phyloP scores from a whole-genome alignment of 2,113 vertebrate genomes.

The Megatriorchis doriae region DNA sequence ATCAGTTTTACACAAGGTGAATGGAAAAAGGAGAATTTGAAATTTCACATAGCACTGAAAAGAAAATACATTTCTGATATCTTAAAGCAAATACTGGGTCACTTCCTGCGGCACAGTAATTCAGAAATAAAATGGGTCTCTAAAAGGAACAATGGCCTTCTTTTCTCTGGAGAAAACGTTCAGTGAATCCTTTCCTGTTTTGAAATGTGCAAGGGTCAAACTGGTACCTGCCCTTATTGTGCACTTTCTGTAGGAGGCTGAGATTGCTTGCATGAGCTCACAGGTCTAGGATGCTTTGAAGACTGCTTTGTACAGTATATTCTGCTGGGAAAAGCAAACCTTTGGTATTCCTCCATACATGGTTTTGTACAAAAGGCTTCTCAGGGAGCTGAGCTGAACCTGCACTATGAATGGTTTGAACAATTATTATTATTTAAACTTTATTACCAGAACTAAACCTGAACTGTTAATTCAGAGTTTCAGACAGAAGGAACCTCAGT shows the following conservation, averaged over 20 bases:
- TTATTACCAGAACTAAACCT: background rate
- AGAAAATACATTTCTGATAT: background rate
- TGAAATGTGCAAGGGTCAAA: background rate
- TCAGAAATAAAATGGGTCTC: background rate
- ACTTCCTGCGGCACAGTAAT: background rate
- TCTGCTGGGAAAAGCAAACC: background rate
- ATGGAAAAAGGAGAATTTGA: background rate
- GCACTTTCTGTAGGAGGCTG: background rate
- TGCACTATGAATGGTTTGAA: background rate
- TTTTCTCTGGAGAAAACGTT: background rate
- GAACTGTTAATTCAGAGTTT: background rate
- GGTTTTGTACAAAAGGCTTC: background rate
- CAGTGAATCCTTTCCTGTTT: background rate
- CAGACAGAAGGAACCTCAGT: background rate
- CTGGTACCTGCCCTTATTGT: background rate
- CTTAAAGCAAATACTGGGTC: background rate
- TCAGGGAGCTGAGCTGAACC: background rate
- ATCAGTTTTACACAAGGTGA: background rate
- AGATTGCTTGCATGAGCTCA: accelerated
- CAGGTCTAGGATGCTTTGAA: background rate
- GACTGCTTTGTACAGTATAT: background rate
- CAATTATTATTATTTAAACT: background rate
- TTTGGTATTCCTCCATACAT: background rate
- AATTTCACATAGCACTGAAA: background rate
- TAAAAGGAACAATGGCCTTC: background rate